These are phyloP conservation scores for Petrophora chlorosata DNA, from an alignment of 2,888 invertebrate species.

Conservation along the genomic window DNA sequence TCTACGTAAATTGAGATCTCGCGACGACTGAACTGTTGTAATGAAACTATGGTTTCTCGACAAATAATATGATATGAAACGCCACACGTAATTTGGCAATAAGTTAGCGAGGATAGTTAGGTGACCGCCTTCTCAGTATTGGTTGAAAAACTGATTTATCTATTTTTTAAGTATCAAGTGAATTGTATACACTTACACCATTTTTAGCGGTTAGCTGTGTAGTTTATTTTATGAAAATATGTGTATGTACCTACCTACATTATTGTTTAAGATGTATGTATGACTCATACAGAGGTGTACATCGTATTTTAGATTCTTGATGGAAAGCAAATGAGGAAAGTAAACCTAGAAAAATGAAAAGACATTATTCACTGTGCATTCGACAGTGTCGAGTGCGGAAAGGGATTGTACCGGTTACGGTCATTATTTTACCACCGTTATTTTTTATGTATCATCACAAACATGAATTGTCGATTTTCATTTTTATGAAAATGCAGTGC, in stretches of 20 bases:
- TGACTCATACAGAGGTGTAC: constrained; percentile 17
- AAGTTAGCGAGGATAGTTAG: constrained; percentile 70
- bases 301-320: constrained; percentile 19
- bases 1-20: constrained; percentile 57
- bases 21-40: constrained; percentile 51
- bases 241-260: constrained; percentile 35
- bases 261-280: constrained; percentile 30
- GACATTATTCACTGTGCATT: constrained; percentile 10
- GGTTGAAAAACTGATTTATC: constrained; percentile 70
- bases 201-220: constrained; percentile 71
- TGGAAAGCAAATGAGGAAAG: constrained; percentile 11
- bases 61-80: constrained; percentile 39
- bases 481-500: constrained; percentile 69
- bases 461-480: constrained; percentile 36
- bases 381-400: not conserved
- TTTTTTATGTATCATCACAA: constrained; percentile 46
- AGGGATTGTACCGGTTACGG: constrained; percentile 5
- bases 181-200: constrained; percentile 70
- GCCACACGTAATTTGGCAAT: constrained; percentile 74
- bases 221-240: constrained; percentile 67
- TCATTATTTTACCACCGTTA: constrained; percentile 25
- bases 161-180: constrained; percentile 58
- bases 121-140: constrained; percentile 77
- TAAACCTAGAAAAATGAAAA: not conserved
- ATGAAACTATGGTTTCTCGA: constrained; percentile 39